Evolutionary conservation across 2,113 vertebrate species (phyloP), one percentile per base, ranked within the genome.

Genomic region (Corydoras maculifer): DNA sequence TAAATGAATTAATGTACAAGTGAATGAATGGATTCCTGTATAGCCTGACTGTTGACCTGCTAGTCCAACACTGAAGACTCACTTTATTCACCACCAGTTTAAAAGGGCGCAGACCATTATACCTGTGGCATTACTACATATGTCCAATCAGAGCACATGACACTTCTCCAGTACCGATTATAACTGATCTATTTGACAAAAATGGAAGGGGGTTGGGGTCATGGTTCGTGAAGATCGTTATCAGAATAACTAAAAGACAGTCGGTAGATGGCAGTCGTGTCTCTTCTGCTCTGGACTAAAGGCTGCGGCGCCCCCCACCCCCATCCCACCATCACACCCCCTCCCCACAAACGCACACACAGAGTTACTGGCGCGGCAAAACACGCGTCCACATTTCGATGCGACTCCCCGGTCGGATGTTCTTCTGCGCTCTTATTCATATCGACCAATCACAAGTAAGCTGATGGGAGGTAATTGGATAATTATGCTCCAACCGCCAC

Each of bases 201-300:
- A 43, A 43, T 43, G 4, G 35, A 43, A 43, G 35, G 35, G 35
- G 35, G 35, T 8, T 43, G 35, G 35, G 35, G 35, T 43, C 35
- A 43, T 43, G 35, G 35, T 43, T 43, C 35, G 35, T 5, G 35
- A 43, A 43, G 32, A 53, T 53, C 8, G 8, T 65, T 67, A 65
- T 75, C 73, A 77, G 62, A 65, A 71, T 62, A 43, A 68, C 69
- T 62, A 32, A 13, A 58, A 58, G 57, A 59, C 58, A 75, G 75
- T 87, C 91, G 88, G 84, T 90, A 93, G 96, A 91, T 94, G 96
- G 94, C 96, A 96, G 93, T 91, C 86, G 84, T 80, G 90, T 87
- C 89, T 88, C 89, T 77, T 81, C 84, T 80, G 81, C 77, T 18
- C 14, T 68, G 32, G 74, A 77, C 75, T 75, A 77, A 78, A 81